Base-by-base conservation (phyloP, 2,797 vertebrate species). In the Rhabdomys pumilio region DNA sequence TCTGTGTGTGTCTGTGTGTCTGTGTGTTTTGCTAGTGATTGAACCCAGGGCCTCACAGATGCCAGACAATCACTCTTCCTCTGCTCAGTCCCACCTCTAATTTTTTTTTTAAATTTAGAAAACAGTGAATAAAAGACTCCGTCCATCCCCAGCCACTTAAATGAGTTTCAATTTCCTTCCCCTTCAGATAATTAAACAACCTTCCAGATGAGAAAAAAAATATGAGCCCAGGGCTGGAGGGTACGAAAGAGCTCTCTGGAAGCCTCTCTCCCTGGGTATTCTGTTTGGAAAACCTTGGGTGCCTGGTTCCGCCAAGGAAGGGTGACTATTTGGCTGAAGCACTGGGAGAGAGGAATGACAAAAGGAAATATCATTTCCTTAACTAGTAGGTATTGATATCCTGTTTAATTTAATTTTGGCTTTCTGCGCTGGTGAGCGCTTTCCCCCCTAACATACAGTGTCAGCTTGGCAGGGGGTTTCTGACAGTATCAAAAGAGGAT, bases 311-410 rank as follows among this genome's bases (percentile, higher is more conserved):
- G 94, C 91, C 96, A 93, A 96, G 83, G 82, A n/a, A 47, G 93
- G 91, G 94, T 79, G 59, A 92, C 65, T 88, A 97, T 97, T 98
- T 98, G 98, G 98, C 97, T 97, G 97, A 69, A 57, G 97, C 87
- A 77, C 96, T 96, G 97, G 98, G 67, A 96, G 83, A 98, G 96
- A 87, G 91, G 65, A 80, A 94, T 97, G 44, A 96, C 96, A 96
- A 97, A 98, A 97, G 97, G 98, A 98, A 98, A 96, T 97, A 98
- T 92, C 41, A 94, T 98, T 98, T 98, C 98, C 97, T 98, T 98
- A 95, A 94, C 98, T 96, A 97, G 97, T 98, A 97, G 97, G 94
- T 98, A 98, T 98, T 98, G 98, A 98, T 98, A 98, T 98, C 98
- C 98, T 98, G 97, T 98, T 98, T 98, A 97, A 97, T 98, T 98